Percentiles rank a stretch among this genome's conserved stretches.
These are phyloP conservation scores for Caracal caracal DNA, from an alignment of 2,113 vertebrate species.

Conservation along the genomic window DNA sequence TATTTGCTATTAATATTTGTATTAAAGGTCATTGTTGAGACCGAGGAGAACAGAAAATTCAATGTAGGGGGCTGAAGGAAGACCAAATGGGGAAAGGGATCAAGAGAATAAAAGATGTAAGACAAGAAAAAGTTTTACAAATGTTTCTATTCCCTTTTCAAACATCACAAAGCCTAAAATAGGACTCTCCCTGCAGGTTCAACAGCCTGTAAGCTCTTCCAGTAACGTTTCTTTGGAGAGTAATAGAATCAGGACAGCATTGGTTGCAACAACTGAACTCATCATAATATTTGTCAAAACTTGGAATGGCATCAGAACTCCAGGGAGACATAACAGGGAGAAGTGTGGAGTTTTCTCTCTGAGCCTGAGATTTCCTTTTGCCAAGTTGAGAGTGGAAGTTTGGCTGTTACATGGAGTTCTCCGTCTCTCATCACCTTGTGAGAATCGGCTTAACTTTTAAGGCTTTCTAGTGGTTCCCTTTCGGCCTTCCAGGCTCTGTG, in stretches of 20 bases:
- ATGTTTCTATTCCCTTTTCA: background rate
- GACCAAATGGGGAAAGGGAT: background rate
- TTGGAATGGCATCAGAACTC: slow-evolving; percentile 53
- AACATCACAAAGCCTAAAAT: slow-evolving; percentile 35
- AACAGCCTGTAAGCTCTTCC: background rate
- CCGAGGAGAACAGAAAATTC: background rate
- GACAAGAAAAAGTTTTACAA: background rate
- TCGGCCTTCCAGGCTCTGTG: background rate
- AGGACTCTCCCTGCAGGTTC: background rate
- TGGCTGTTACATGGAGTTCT: slow-evolving; percentile 53
- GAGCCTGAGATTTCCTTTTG: slow-evolving; percentile 11
- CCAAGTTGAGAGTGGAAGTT: slow-evolving; percentile 58
- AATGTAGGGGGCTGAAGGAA: background rate
- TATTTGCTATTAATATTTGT: background rate
- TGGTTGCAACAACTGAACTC: background rate
- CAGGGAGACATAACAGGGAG: slow-evolving; percentile 14
- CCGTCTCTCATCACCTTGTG: slow-evolving; percentile 51
- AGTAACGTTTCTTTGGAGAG: background rate
- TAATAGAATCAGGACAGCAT: background rate
- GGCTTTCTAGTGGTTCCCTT: background rate
- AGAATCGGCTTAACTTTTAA: slow-evolving; percentile 43
- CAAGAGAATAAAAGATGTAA: background rate
- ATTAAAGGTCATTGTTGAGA: background rate
- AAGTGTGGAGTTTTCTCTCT: slow-evolving; percentile 11
- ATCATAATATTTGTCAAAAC: slow-evolving; percentile 40